These are phyloP conservation scores for Orthosia incerta DNA, from an alignment of 2,888 invertebrate genomes.

Conservation along the genomic window DNA sequence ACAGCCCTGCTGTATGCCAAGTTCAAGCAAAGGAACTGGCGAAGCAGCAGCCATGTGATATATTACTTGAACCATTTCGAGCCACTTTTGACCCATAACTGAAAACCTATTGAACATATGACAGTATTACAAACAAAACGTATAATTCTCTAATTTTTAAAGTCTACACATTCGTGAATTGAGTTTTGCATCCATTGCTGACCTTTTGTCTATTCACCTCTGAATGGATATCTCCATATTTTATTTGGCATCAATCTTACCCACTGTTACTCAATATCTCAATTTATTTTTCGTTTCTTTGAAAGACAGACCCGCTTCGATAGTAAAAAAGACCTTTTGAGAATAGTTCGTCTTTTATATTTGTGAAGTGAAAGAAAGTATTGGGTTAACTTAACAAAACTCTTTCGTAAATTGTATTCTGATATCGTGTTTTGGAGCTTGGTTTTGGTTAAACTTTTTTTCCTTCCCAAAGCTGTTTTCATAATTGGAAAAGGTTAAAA, in stretches of 20 bases:
- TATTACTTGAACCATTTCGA: no score
- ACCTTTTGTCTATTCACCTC: slow-evolving; percentile 36
- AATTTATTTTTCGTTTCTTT: slow-evolving; percentile 57
- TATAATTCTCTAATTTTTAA: neutral
- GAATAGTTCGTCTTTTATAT: slow-evolving; percentile 60
- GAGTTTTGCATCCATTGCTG: slow-evolving; percentile 17
- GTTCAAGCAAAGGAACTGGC: no score
- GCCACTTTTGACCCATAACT: no score
- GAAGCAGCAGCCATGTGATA: no score
- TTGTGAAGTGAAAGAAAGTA: slow-evolving; percentile 52
- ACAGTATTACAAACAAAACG: neutral
- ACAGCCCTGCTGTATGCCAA: no score
- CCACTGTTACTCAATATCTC: slow-evolving; percentile 66
- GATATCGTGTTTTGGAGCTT: slow-evolving; percentile 20
- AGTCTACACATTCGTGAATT: neutral
- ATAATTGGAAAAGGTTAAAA: neutral
- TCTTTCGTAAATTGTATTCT: slow-evolving; percentile 31
- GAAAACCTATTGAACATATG: no score
- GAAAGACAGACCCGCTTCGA: slow-evolving; percentile 48
- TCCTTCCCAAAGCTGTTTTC: neutral
- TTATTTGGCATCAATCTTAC: slow-evolving; percentile 63
- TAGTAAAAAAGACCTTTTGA: slow-evolving; percentile 60
- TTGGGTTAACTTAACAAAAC: slow-evolving; percentile 37
- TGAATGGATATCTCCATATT: slow-evolving; percentile 59
- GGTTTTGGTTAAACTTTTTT: neutral